Base-by-base conservation (phyloP, 1,140 invertebrate genomes). In the Sitodiplosis mosellana region DNA sequence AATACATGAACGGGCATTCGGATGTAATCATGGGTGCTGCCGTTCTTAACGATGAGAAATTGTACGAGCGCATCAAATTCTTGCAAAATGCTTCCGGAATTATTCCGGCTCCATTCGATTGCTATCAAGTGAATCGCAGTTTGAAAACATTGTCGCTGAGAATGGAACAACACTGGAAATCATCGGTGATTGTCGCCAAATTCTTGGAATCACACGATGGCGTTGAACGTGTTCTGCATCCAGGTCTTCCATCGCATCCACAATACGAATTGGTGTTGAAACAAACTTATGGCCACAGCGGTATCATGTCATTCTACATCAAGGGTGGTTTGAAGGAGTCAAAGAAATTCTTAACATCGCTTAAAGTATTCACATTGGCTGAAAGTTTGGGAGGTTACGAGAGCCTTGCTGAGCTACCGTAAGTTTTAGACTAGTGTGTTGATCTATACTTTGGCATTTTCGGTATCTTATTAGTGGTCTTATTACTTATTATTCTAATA, bases 1-100 rank as follows among this genome's bases (percentile, higher is more conserved):
- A 99, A 66, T 99, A 97, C 59, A 92, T 98, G 78, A 98, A 98
- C 67, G 95, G 94, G 0, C 94, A 99, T 65, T 84, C 87, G 1
- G 95, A 99, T 71, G 84, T 96, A 40, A 81, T 99, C 1, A 98
- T 99, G 95, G 95, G 95, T 4, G 81, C 85, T 8, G 73, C 83
- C 7, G 73, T 84, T 21, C 75, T 80, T 3, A 90, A 79, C 52
- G 72, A 78, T 56, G 75, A 84, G 46, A 77, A 78, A 42, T 55
- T 95, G 0, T 75, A 77, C 54, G 59, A 81, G 20, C 74, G 72
- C 60, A 60, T 98, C 12, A 73, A 77, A 52, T 96, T 86, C 66
- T 66, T 92, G 46, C 93, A 98, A 75, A 93, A 95, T 62, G 74
- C 88, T 1, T 75, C 87, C 66, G 93, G 93, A 40, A 76, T 87